Evolutionary conservation across 2,113 vertebrate genomes (phyloP), one percentile per base, ranked within the genome.

Genomic region (Mastomys coucha): DNA sequence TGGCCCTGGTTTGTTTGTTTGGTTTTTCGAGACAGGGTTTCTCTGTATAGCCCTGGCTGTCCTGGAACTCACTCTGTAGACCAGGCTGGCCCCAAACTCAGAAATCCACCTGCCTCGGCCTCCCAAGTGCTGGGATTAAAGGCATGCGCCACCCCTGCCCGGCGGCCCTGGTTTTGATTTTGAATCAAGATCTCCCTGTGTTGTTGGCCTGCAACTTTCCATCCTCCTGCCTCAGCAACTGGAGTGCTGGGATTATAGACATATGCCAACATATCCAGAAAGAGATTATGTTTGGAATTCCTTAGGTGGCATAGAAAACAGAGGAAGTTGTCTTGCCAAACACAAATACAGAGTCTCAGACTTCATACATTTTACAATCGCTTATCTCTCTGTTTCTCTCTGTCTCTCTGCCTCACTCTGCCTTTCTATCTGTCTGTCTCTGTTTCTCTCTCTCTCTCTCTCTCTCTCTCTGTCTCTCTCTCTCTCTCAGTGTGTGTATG

Each of bases 291-390:
- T 90, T 96, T 88, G 22, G n/a, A 58, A 90, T 53, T 65, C 53
- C 28, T 60, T 58, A 8, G 19, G 6, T 67, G 67, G 42, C 58
- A 72, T 49, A 91, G 39, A 91, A 77, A 96, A 63, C 42, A 92
- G 51, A 96, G 78, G 56, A 88, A 70, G 36, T 49, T 91, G n/a
- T 91, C 72, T 85, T 75, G 28, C 28, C 36, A 88, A 95, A 87
- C 33, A 95, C 49, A 92, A 87, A 72, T 42, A 67, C 39, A 49
- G 51, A 11, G 11, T 87, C 22, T 36, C 39, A 86, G 91, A 91
- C 28, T 42, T 63, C 63, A 26, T 65, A 33, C 49, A 49, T 24
- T 45, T 65, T 49, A 67, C 17, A 19, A 49, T 42, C 3, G 0
- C 26, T 42, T 42, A 10, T 65, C 39, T 85, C 39, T 63, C 58